phyloP scores from a whole-genome alignment of 2,797 vertebrate genomes.

The Coilia nasus region DNA sequence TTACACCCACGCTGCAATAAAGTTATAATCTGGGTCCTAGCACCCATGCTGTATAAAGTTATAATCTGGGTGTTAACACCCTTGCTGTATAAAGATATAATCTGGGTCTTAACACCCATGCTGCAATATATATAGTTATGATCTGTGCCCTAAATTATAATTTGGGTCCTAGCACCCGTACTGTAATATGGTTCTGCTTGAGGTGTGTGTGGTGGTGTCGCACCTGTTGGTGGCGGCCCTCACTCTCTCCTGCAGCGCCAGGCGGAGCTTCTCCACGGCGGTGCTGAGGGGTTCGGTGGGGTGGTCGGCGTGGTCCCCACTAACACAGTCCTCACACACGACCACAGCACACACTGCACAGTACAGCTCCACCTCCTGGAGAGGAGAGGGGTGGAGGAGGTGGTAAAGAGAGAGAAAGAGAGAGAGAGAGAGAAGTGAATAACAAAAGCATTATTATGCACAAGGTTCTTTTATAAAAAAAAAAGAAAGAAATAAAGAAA shows the following conservation, averaged over 20 bases:
- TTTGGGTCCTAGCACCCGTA: no score
- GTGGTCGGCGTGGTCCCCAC: constrained; percentile 85
- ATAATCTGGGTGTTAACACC: no score
- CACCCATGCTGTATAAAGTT: no score
- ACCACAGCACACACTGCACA: constrained; percentile 86
- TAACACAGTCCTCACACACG: constrained; percentile 89
- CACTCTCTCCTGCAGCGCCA: constrained; percentile 83
- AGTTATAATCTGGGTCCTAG: no score
- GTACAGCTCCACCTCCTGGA: constrained; percentile 86
- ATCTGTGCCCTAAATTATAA: no score
- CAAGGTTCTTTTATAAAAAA: no score
- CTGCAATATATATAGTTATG: no score
- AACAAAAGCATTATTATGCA: no score
- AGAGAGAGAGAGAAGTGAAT: not conserved
- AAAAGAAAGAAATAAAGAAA: not conserved
- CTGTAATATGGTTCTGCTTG: no score
- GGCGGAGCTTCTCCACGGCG: constrained; percentile 86
- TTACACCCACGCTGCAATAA: no score
- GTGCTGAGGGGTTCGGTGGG: constrained; percentile 82
- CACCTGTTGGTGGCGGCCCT: constrained; percentile 87
- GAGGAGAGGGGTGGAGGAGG: not conserved
- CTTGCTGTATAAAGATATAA: no score
- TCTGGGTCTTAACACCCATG: no score
- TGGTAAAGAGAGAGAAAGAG: not conserved
- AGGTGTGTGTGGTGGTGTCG: not conserved